phyloP scores from a whole-genome alignment of 2,797 vertebrate genomes.

The Melanotaenia maccullochi region DNA sequence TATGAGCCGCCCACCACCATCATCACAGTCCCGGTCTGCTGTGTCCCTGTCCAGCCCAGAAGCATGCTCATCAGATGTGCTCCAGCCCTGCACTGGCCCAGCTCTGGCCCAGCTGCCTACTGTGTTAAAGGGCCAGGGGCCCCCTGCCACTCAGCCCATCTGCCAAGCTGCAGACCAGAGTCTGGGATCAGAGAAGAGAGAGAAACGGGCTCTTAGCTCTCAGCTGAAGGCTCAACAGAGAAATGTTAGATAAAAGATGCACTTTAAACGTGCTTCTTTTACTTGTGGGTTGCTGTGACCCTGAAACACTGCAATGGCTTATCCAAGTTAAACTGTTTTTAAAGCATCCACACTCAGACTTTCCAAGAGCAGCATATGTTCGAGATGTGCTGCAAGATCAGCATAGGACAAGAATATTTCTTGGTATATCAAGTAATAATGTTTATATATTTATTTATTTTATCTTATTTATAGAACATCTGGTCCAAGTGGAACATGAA shows the following conservation, averaged over 20 bases:
- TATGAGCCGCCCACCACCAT: constrained; percentile 59
- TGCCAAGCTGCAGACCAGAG: constrained; percentile 76
- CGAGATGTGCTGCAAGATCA: constrained; percentile 56
- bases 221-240: constrained; percentile 65
- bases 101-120: constrained; percentile 77
- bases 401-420: constrained; percentile 55
- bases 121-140: constrained; percentile 80
- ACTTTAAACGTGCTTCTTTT: constrained; percentile 69
- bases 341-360: constrained; percentile 42
- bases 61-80: constrained; percentile 78
- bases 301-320: constrained; percentile 60
- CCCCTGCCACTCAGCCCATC: constrained; percentile 82
- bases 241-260: constrained; percentile 70
- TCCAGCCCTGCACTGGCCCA: constrained; percentile 68
- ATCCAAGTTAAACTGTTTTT: constrained; percentile 64
- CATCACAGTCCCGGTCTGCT: constrained; percentile 36
- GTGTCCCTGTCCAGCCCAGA: constrained; percentile 62
- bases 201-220: constrained; percentile 63
- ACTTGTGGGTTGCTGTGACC: constrained; percentile 71
- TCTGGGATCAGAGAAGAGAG: constrained; percentile 70
- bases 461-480: constrained; percentile 68
- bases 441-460: constrained; percentile 27
- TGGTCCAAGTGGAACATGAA: constrained; percentile 74
- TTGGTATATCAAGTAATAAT: constrained; percentile 40
- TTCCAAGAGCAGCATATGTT: constrained; percentile 36